These are phyloP conservation scores for Microplitis demolitor DNA, from an alignment of 1,140 invertebrate species.

Conservation along the genomic window DNA sequence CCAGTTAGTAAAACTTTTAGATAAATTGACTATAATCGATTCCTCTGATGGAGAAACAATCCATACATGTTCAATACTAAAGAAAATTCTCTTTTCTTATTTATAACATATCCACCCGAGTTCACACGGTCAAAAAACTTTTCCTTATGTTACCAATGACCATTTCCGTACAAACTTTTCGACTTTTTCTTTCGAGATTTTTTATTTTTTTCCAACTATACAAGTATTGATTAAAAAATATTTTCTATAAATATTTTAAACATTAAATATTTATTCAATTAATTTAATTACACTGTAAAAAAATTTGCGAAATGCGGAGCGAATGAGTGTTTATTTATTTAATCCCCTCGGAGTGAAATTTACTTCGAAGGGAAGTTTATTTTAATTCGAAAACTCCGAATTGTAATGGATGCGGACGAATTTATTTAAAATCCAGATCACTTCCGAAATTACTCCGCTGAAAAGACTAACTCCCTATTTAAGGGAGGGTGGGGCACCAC, in stretches of 20 bases:
- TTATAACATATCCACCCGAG: neutral
- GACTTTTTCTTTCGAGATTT: neutral
- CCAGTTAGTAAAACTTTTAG: neutral
- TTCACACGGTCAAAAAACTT: neutral
- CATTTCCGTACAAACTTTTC: neutral
- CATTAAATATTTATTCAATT: too few species aligned
- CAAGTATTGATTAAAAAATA: neutral
- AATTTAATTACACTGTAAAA: too few species aligned
- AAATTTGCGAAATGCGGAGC: too few species aligned
- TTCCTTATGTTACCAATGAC: neutral
- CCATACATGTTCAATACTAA: neutral
- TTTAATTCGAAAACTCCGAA: too few species aligned
- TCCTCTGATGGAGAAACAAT: neutral
- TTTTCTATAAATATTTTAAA: neutral
- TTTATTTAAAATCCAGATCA: too few species aligned
- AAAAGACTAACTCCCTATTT: too few species aligned
- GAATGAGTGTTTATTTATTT: too few species aligned
- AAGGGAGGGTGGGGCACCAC: too few species aligned
- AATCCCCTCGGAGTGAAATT: too few species aligned
- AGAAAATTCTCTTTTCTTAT: neutral
- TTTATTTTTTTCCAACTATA: neutral
- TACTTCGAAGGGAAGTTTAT: too few species aligned
- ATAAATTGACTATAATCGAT: constrained; percentile 13
- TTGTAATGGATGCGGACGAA: too few species aligned
- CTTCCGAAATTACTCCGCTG: too few species aligned